Conservation (phyloP, 2,797 vertebrate genomes). For the Momotus momota region DNA sequence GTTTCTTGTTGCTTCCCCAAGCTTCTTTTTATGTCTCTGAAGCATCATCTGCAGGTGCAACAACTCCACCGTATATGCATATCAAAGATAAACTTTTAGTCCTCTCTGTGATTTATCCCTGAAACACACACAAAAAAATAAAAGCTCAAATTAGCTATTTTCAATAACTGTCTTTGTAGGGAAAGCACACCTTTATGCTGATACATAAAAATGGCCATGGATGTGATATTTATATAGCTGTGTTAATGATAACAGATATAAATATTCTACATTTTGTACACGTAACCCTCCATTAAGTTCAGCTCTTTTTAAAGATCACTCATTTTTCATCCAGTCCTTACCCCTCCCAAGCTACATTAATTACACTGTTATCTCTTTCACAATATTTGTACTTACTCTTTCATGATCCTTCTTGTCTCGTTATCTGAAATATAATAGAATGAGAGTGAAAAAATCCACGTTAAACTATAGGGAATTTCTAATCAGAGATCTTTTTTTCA, state of each 20-base stretch:
- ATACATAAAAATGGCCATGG: neutral
- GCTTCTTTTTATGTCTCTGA: neutral
- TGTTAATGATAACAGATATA: neutral
- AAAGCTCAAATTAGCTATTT: neutral
- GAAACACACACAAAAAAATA: neutral
- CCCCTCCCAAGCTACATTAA: neutral
- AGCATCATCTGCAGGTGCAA: neutral
- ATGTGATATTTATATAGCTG: neutral
- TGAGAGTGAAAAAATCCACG: neutral
- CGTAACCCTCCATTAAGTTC: neutral
- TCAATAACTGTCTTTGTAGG: neutral
- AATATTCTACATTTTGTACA: neutral
- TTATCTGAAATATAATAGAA: neutral
- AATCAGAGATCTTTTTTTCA: neutral
- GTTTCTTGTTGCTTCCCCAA: neutral
- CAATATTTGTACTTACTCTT: neutral
- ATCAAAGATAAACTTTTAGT: neutral
- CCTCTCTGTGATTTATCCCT: neutral
- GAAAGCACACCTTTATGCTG: neutral
- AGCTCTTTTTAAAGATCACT: neutral
- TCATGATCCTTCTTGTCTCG: neutral
- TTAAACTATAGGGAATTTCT: constrained; percentile 1
- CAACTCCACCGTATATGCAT: neutral
- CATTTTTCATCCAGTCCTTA: neutral
- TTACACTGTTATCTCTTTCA: neutral